phyloP scores from a whole-genome alignment of 2,113 vertebrate species.

The Piaya cayana region DNA sequence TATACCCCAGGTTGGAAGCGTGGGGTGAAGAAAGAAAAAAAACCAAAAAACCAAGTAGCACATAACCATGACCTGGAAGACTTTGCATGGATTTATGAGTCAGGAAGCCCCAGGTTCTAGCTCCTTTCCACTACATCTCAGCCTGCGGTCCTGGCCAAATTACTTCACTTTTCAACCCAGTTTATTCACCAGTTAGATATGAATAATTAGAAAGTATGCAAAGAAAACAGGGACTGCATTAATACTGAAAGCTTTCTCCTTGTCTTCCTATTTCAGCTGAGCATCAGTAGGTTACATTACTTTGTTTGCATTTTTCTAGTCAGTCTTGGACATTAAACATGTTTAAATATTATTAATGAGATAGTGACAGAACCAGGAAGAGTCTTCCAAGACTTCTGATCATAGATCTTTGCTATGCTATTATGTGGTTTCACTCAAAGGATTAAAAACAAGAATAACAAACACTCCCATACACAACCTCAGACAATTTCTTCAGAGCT shows the following conservation, averaged over 20 bases:
- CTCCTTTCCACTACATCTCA: not conserved
- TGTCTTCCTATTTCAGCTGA: not conserved
- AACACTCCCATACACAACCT: not conserved
- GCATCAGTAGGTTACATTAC: not conserved
- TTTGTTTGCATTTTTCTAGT: not conserved
- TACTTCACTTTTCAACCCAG: constrained; percentile 33
- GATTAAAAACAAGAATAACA: not conserved
- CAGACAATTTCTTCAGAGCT: not conserved
- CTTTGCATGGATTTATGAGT: not conserved
- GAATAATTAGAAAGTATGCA: constrained; percentile 7
- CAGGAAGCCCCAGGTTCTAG: constrained; percentile 11
- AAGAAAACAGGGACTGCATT: not conserved
- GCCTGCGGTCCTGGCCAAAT: not conserved
- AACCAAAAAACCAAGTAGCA: not conserved
- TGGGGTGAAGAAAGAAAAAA: not conserved
- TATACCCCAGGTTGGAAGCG: not conserved
- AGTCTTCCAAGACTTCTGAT: not conserved
- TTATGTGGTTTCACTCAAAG: not conserved
- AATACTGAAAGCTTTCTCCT: not conserved
- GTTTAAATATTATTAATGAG: not conserved
- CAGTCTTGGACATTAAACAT: not conserved
- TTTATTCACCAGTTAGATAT: constrained; percentile 23
- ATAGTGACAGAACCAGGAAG: not conserved
- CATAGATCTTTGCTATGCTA: not conserved
- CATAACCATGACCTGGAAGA: not conserved